A percentile compares a stretch with the other conserved stretches of the same genome.
These are phyloP conservation scores for Leptinotarsa undecemlineata DNA, from an alignment of 1,140 invertebrate genomes.

Conservation along the genomic window DNA sequence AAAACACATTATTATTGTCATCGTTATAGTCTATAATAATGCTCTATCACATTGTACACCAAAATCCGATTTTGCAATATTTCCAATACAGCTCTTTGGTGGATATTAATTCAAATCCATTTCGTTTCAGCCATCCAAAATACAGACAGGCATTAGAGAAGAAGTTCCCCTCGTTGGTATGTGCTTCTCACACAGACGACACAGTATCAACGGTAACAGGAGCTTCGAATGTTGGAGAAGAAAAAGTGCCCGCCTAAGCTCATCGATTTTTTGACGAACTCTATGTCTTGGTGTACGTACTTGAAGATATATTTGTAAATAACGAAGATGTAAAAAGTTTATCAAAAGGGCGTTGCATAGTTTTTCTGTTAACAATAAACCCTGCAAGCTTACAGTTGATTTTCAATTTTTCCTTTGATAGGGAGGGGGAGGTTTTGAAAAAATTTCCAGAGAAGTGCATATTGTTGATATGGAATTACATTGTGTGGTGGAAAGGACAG, in stretches of 20 bases:
- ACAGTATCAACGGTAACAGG: conserved; percentile 61
- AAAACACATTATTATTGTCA: no score
- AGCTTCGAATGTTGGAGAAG: conserved; percentile 57
- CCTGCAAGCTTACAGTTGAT: conserved; percentile 12
- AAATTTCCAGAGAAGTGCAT: no score
- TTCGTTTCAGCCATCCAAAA: conserved; percentile 70
- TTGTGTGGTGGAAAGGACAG: no score
- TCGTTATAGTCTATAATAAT: no score
- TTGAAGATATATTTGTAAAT: conserved; percentile 19
- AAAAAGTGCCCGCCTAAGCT: conserved; percentile 43
- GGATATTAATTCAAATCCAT: not conserved
- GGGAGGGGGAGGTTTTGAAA: no score
- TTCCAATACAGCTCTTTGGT: no score
- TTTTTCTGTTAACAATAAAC: conserved; percentile 25
- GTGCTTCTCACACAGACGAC: conserved; percentile 60
- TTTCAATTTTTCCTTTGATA: not conserved
- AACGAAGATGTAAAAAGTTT: conserved; percentile 2
- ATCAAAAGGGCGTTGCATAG: conserved; percentile 13
- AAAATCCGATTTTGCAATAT: no score
- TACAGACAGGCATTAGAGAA: conserved; percentile 72
- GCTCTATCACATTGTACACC: no score
- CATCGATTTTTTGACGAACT: conserved; percentile 4
- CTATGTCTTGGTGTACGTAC: conserved; percentile 23
- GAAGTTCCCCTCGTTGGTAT: conserved; percentile 72
- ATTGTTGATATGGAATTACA: no score